Evolutionary conservation across 2,797 vertebrate species (phyloP), one percentile per base, ranked within the genome.

Genomic region (Sardinella longiceps): DNA sequence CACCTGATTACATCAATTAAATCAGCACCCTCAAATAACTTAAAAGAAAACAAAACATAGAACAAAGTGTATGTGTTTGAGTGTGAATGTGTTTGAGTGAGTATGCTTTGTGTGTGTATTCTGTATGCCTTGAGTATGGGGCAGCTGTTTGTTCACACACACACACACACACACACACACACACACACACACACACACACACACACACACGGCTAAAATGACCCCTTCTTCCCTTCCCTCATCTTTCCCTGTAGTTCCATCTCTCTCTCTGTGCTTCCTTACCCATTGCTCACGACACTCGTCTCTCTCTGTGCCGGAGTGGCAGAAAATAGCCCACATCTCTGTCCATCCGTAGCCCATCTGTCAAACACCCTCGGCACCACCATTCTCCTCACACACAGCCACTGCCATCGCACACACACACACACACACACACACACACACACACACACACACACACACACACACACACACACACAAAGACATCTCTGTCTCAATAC

Each of bases 1-100:
- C 87, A 86, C 81, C 83, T 87, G 90, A 93, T 93, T 91, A 92
- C 89, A 92, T 92, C 92, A 86, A 23, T 43, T 77, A 43, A 70
- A 33, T 30, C 10, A 56, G 51, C 6, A 5, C 25, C 56, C 56
- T 58, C 23, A 25, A 58, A 58, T 58, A 25, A 58, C 56, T 4
- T 18, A 18, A 53, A 53, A 39, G n/a, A n/a, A n/a, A n/a, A n/a
- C n/a, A n/a, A n/a, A n/a, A n/a, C n/a, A n/a, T n/a, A n/a, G n/a
- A n/a, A 58, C 56, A 58, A 58, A 58, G 7, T n/a, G 56, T 25
- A n/a, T 25, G 51, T 20, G 53, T 80, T 66, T 43, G 46, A 43
- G 23, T 28, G 18, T 15, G n/a, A 46, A 9, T 46, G 4, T 3
- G 63, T 77, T 9, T 77, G 46, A n/a, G 43, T 48, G 60, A 0